phyloP scores from a whole-genome alignment of 2,113 vertebrate species.

The Galbula dea region DNA sequence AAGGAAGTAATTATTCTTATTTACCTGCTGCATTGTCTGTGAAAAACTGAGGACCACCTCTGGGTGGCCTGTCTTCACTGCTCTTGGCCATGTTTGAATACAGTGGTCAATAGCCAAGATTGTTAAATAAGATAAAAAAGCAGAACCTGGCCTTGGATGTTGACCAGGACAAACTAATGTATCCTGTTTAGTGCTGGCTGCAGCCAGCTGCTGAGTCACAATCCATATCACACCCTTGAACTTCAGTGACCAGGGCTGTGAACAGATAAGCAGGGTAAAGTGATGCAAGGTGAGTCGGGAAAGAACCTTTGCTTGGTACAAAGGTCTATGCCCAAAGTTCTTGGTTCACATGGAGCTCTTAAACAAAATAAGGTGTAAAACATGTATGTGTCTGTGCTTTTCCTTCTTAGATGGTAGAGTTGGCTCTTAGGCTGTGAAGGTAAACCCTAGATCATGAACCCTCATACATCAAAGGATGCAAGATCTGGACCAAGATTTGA shows the following conservation, averaged over 20 bases:
- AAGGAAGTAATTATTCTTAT: neutral
- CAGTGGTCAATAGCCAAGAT: neutral
- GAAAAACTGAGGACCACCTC: neutral
- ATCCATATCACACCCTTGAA: neutral
- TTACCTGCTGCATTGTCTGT: neutral
- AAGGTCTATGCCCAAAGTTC: neutral
- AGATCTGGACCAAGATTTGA: neutral
- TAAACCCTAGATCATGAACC: neutral
- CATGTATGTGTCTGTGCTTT: neutral
- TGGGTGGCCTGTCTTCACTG: neutral
- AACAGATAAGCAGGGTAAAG: neutral
- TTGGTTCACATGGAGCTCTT: neutral
- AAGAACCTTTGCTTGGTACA: neutral
- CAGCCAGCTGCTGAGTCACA: neutral
- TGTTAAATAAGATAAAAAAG: neutral
- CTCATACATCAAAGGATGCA: neutral
- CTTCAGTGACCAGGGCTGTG: neutral
- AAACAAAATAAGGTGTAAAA: neutral
- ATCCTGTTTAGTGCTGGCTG: neutral
- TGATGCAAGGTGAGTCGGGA: rapidly evolving
- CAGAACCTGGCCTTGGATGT: neutral
- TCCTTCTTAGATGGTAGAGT: neutral
- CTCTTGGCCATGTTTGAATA: neutral
- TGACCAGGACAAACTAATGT: neutral
- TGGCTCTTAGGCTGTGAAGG: neutral